Conservation (phyloP, 2,888 invertebrate genomes). For the Pyrochroa serraticornis region DNA sequence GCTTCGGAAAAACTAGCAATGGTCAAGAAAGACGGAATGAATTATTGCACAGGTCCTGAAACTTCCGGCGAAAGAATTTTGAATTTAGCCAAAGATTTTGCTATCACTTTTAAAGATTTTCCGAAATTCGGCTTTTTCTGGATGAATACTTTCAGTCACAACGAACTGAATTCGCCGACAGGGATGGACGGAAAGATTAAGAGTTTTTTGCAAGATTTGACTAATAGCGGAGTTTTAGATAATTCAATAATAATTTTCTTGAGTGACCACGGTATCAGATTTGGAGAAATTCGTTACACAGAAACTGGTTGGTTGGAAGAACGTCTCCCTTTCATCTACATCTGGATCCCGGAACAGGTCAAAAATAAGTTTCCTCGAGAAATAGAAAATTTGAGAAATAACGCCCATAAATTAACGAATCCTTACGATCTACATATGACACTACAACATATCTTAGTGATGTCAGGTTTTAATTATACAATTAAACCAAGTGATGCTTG, state of each 20-base stretch:
- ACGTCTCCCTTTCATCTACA: slow-evolving; percentile 74
- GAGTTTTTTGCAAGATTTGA: slow-evolving; percentile 65
- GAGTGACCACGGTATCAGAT: slow-evolving; percentile 81
- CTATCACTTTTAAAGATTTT: slow-evolving; percentile 64
- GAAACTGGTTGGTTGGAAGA: slow-evolving; percentile 80
- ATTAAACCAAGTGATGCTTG: slow-evolving; percentile 61
- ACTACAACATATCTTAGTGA: slow-evolving; percentile 65
- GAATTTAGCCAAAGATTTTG: slow-evolving; percentile 72
- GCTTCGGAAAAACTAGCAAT: slow-evolving; percentile 67
- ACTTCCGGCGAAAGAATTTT: slow-evolving; percentile 72
- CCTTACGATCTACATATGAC: slow-evolving; percentile 80
- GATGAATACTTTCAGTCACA: slow-evolving; percentile 79
- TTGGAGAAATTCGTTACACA: slow-evolving; percentile 71
- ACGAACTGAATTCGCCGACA: slow-evolving; percentile 69
- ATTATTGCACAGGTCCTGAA: slow-evolving; percentile 67
- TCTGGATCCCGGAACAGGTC: slow-evolving; percentile 71
- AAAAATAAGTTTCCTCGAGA: slow-evolving; percentile 62
- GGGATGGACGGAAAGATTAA: slow-evolving; percentile 69
- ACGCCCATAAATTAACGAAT: slow-evolving; percentile 71
- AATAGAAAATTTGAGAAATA: slow-evolving; percentile 63
- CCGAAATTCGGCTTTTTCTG: slow-evolving; percentile 79
- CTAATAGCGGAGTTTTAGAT: slow-evolving; percentile 65
- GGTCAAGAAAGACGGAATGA: slow-evolving; percentile 60
- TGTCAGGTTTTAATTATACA: slow-evolving; percentile 57
- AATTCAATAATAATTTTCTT: slow-evolving; percentile 74